Base-by-base conservation (phyloP, 2,888 invertebrate genomes). In the Tricholauxania praeusta region DNA sequence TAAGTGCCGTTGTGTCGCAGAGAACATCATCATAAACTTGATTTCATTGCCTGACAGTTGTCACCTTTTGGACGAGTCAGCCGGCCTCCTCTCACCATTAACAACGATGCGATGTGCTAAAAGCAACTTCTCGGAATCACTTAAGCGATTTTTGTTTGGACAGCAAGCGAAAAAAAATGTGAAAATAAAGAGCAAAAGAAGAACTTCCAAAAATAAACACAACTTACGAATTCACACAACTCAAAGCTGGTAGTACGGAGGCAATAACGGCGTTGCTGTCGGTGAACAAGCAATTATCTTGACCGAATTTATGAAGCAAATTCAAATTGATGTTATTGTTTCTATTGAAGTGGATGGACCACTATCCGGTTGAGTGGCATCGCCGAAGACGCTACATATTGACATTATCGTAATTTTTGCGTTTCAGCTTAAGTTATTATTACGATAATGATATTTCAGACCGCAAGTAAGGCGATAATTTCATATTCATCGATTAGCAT, bases 251-350 rank as follows among this genome's bases (percentile, higher is more conserved):
- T 15, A 57, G 66, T 49, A 28, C 4, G 28, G 22, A 22, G 52
- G 22, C 28, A 64, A 22, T 49, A 19, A 32, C 14, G 17, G 39
- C 48, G 47, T 3, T 15, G 28, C 32, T 12, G 22, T 39, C 15
- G 68, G 22, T 53, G 65, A 22, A 68, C 47, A 19, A 67, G 68
- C 72, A 82, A 83, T 82, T 83, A 82, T 79, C 80, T 73, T 53
- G 66, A 73, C 69, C 75, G 78, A 82, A 81, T 84, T 84, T 83
- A 84, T 83, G 82, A 78, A 78, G 78, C 76, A 79, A 80, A 83
- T 81, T 80, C 81, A 79, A 81, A 84, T 78, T 82, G 77, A 81
- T 84, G 80, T 82, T 84, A 82, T 79, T 80, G 82, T 78, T 84
- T 83, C 84, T 74, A 71, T 75, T 74, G 83, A 84, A 81, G 60